These are phyloP conservation scores for Stegodyphus mimosarum DNA, from an alignment of 1,140 invertebrate genomes.

Conservation along the genomic window DNA sequence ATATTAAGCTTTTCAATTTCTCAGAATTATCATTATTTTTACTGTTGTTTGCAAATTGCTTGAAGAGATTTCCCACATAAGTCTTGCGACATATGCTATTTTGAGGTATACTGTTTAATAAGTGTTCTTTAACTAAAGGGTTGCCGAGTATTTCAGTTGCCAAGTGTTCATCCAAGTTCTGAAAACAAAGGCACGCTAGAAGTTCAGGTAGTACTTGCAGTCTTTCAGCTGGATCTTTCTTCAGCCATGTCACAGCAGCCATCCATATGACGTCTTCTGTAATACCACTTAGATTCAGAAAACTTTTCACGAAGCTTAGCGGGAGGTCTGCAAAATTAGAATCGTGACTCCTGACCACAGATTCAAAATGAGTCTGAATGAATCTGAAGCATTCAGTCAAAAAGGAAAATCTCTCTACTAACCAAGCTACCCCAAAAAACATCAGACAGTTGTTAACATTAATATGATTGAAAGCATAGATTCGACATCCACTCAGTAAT, in stretches of 20 bases:
- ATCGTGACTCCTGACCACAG: neutral
- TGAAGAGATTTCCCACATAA: neutral
- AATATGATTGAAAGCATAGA: neutral
- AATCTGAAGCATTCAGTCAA: neutral
- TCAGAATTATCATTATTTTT: neutral
- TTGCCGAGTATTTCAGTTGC: neutral
- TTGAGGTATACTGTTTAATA: too few species aligned
- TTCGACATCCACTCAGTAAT: neutral
- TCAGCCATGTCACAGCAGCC: neutral
- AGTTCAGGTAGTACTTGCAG: neutral
- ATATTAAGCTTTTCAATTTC: neutral
- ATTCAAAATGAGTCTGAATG: neutral
- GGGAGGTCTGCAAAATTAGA: neutral
- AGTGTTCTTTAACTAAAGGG: too few species aligned
- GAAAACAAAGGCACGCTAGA: neutral
- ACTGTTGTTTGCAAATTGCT: neutral
- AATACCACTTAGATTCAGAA: neutral
- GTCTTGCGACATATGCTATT: neutral
- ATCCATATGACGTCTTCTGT: neutral
- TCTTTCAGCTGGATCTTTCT: neutral
- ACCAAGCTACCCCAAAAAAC: neutral
- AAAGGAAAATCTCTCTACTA: too few species aligned
- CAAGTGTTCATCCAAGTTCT: neutral
- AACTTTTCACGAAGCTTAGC: neutral
- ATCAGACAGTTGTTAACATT: neutral